Evolutionary conservation across 2,113 vertebrate genomes (phyloP).

Genomic region (Alexandromys fortis): DNA sequence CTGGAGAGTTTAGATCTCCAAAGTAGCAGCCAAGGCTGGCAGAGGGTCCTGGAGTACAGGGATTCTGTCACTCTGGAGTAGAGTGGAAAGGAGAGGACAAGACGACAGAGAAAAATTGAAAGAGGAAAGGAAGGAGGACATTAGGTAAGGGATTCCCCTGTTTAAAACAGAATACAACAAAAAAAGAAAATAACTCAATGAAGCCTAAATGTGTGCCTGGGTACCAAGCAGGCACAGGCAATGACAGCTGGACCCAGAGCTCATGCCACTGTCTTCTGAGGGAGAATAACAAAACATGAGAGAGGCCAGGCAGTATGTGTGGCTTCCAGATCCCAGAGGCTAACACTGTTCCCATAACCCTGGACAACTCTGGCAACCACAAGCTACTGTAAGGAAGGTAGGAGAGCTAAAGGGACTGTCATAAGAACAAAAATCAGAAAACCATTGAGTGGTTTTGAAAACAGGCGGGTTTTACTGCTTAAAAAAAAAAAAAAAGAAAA

Average conservation of each 20-base stretch:
- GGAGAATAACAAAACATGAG: background rate
- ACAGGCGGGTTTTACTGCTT: background rate
- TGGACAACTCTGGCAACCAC: background rate
- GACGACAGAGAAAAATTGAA: background rate
- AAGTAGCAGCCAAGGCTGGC: background rate
- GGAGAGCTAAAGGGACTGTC: background rate
- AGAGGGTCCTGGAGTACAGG: background rate
- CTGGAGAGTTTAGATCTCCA: background rate
- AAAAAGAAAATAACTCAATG: background rate
- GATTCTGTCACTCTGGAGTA: background rate
- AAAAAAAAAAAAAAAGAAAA: background rate
- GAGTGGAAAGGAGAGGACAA: background rate
- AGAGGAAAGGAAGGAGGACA: background rate
- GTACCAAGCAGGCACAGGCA: background rate
- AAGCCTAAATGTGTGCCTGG: constrained; percentile 1
- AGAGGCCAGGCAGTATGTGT: background rate
- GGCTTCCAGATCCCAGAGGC: background rate
- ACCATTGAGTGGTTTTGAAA: background rate
- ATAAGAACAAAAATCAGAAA: background rate
- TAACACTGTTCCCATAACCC: background rate
- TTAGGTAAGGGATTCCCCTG: background rate
- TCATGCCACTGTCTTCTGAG: background rate
- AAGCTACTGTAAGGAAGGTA: background rate
- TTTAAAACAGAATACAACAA: background rate
- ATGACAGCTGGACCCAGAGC: background rate